phyloP scores from a whole-genome alignment of 2,888 invertebrate genomes.

The Standfussiana lucernea region DNA sequence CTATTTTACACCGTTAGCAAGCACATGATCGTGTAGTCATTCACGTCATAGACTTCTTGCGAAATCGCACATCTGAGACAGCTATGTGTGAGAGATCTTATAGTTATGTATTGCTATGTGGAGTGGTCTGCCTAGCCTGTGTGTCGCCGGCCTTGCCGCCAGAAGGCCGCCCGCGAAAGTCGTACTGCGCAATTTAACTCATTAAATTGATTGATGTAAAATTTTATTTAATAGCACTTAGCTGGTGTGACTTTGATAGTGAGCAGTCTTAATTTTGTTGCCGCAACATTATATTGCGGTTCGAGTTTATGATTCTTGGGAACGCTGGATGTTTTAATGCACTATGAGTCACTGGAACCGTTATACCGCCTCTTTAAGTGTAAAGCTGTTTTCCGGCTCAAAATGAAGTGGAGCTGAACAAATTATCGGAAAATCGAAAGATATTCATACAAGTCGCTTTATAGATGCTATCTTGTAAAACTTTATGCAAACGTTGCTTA shows the following conservation, averaged over 20 bases:
- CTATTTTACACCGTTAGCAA: constrained; percentile 53
- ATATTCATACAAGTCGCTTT: constrained; percentile 37
- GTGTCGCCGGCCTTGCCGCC: constrained; percentile 85
- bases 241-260: constrained; percentile 60
- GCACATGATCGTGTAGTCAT: constrained; percentile 49
- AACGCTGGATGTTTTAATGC: constrained; percentile 21
- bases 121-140: constrained; percentile 77
- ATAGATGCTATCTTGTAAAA: constrained; percentile 50
- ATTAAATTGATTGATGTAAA: constrained; percentile 77
- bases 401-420: constrained; percentile 36
- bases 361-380: constrained; percentile 24
- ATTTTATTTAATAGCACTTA: constrained; percentile 73
- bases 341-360: constrained; percentile 39
- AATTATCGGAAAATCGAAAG: constrained; percentile 48
- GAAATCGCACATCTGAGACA: constrained; percentile 56
- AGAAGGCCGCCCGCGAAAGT: constrained; percentile 83
- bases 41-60: constrained; percentile 55
- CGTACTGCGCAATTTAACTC: constrained; percentile 72
- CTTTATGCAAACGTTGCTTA: constrained; percentile 55
- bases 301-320: constrained; percentile 11
- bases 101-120: constrained; percentile 54
- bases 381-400: constrained; percentile 51
- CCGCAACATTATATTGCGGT: constrained; percentile 47
- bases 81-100: constrained; percentile 48
- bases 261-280: constrained; percentile 40